Percentiles rank a stretch among this genome's conserved stretches.
These are phyloP conservation scores for Tokudaia tokunoshimensis DNA, from an alignment of 2,797 vertebrate genomes.

Conservation along the genomic window DNA sequence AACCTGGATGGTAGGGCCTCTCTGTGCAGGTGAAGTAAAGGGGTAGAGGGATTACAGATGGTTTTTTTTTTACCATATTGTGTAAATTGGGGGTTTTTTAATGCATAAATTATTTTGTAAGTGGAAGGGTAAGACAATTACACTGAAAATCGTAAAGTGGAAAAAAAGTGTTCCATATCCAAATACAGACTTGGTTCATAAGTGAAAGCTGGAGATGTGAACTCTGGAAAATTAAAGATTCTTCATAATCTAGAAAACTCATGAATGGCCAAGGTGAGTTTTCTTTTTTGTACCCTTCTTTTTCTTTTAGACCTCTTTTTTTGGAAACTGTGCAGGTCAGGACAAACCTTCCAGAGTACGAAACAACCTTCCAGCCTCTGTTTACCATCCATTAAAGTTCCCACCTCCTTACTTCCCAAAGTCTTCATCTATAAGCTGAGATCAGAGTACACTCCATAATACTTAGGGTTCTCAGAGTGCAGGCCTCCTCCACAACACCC, in stretches of 20 bases:
- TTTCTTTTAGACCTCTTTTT: not conserved
- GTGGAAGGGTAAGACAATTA: too few relatives aligned
- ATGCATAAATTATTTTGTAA: too few relatives aligned
- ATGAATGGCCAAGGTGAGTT: not conserved
- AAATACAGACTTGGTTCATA: not conserved
- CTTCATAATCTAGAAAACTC: not conserved
- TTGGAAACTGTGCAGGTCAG: not conserved
- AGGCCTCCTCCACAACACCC: not conserved
- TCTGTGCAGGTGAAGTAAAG: too few relatives aligned
- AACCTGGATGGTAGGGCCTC: too few relatives aligned
- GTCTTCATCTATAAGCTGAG: not conserved
- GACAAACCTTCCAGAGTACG: not conserved
- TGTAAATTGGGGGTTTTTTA: too few relatives aligned
- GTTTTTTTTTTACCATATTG: too few relatives aligned
- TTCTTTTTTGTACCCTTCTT: not conserved
- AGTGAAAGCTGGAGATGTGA: not conserved
- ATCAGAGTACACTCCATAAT: not conserved
- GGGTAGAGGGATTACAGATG: too few relatives aligned
- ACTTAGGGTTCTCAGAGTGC: not conserved
- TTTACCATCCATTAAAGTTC: not conserved
- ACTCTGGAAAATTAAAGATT: not conserved
- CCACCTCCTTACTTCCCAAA: not conserved
- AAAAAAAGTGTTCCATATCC: not conserved
- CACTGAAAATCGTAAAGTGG: too few relatives aligned
- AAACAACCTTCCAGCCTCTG: not conserved